These are phyloP conservation scores for Forbesichthys papilliferus DNA, from an alignment of 2,113 vertebrate species.

Conservation along the genomic window DNA sequence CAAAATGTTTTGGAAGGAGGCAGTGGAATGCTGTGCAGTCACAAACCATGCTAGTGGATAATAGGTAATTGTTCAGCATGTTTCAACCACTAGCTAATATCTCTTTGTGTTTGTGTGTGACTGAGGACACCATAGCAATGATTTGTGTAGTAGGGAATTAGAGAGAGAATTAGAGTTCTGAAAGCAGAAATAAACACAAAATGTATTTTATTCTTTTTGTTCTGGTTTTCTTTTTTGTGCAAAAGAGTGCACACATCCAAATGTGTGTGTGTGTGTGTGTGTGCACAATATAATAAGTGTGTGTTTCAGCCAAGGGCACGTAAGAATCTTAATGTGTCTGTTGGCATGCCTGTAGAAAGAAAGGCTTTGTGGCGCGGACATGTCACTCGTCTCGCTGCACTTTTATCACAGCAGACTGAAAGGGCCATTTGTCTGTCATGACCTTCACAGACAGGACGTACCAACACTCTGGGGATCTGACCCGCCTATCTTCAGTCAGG, in stretches of 20 bases:
- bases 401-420: constrained; percentile 31
- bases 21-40: constrained; percentile 28
- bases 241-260: no score
- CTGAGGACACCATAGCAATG: background rate
- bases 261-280: background rate
- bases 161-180: background rate
- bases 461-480: no score
- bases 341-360: constrained; percentile 5
- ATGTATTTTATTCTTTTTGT: no score
- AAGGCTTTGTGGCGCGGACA: constrained; percentile 38
- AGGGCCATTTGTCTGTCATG: constrained; percentile 51
- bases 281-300: background rate
- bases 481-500: no score
- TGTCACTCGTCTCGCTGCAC: constrained; percentile 47
- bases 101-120: constrained; percentile 18
- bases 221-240: no score
- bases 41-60: constrained; percentile 1
- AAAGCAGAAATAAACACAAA: background rate
- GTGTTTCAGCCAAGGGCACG: no score
- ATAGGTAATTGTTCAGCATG: background rate
- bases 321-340: no score
- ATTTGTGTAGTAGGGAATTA: background rate
- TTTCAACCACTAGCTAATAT: background rate
- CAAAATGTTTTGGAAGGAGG: constrained; percentile 33
- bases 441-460: constrained; percentile 40